These are phyloP conservation scores for Misgurnus anguillicaudatus DNA, from an alignment of 2,113 vertebrate genomes.

Conservation along the genomic window DNA sequence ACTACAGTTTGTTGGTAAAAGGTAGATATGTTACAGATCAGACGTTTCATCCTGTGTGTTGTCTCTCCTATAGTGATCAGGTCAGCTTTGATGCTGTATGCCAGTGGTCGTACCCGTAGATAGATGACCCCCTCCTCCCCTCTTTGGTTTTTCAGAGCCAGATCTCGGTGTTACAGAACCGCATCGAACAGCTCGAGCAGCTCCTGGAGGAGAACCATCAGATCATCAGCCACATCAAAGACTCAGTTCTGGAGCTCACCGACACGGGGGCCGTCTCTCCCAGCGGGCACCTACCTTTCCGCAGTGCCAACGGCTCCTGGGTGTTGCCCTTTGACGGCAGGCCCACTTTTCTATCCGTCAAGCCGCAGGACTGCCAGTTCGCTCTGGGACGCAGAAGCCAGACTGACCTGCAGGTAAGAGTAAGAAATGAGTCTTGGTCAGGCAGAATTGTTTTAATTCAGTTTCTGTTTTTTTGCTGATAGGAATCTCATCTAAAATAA, in stretches of 20 bases:
- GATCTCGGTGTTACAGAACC: constrained; percentile 97
- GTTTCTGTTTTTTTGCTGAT: no score
- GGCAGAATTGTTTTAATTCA: not conserved
- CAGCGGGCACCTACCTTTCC: constrained; percentile 80
- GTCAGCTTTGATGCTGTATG: constrained; percentile 5
- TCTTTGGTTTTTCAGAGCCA: constrained; percentile 82
- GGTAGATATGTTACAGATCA: not conserved
- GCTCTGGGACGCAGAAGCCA: constrained; percentile 74
- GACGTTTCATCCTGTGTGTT: not conserved
- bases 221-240: constrained; percentile 99
- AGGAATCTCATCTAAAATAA: no score
- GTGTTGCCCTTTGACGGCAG: constrained; percentile 84
- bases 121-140: constrained; percentile 28
- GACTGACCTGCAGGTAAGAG: constrained; percentile 86
- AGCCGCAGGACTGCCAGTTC: constrained; percentile 90
- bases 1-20: not conserved
- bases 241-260: constrained; percentile 96
- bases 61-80: constrained; percentile 3
- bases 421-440: not conserved
- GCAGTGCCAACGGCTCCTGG: constrained; percentile 87
- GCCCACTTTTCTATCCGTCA: constrained; percentile 86
- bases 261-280: constrained; percentile 84
- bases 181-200: constrained; percentile 97
- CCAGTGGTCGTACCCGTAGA: constrained; percentile 9
- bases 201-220: constrained; percentile 98